Base-by-base conservation (phyloP, 2,113 vertebrate genomes). In the Siniperca knerii region DNA sequence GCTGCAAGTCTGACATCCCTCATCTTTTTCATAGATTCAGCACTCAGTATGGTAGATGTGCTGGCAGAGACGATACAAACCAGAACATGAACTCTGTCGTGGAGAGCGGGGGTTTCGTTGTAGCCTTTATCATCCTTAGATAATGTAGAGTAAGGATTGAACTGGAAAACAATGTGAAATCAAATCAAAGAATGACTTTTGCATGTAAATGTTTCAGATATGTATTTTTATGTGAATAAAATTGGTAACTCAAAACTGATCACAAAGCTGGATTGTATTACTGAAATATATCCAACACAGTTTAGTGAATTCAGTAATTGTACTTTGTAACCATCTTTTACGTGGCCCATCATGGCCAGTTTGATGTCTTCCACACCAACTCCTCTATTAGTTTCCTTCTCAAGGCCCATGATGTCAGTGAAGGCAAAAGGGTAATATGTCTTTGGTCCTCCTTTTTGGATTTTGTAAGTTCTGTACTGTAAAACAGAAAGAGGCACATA, bases 51-150 rank as follows among this genome's bases (percentile, higher is more conserved):
- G 18, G n/a, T n/a, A n/a, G n/a, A n/a, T n/a, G 4, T 20, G 33
- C 0, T 4, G 1, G 64, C 83, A 29, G 61, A 2, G 12, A 90
- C 7, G 7, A 91, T 65, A 61, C 8, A 69, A 35, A 90, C 87
- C 48, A 92, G 40, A 72, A 88, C 70, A 50, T 92, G 89, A 64
- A 69, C 62, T 72, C 12, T 46, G 66, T 92, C 84, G 6, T 52
- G 9, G 2, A 79, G 25, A 25, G 48, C 44, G 5, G 87, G 87
- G 40, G 0, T 1, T 0, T 2, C 20, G 4, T 77, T 86, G 75
- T 86, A 89, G 46, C 2, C 0, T 0, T 0, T 0, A n/a, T 77
- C 2, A 2, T 15, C 58, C 46, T 61, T 15, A 2, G 54, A 6
- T 46, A 68, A 13, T 15, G 12, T 0, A 21, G 10, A 9, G 35